Conservation (phyloP, 37 sponge, comb jelly and placozoan genomes). For the Eunapius fragilis region DNA sequence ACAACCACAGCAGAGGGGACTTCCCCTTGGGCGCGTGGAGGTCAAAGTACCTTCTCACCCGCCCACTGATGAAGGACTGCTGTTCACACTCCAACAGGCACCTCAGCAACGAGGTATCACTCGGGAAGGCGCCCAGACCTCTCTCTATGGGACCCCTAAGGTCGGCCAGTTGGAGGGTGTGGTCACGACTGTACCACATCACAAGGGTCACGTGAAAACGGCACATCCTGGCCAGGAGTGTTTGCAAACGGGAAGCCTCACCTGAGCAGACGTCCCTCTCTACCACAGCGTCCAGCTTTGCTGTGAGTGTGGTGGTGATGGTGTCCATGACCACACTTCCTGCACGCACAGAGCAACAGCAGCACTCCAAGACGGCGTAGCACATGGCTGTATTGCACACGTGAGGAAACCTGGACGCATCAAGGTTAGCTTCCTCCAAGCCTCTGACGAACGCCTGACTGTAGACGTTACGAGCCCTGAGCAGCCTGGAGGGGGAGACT, state of each 20-base stretch:
- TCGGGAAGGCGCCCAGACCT: slow-evolving; percentile 58
- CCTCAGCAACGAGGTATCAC: slow-evolving; percentile 36
- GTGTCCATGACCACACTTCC: background rate
- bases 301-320: background rate
- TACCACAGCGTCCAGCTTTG: background rate
- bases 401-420: background rate
- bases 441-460: background rate
- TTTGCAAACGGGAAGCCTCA: background rate
- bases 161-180: slow-evolving; percentile 28
- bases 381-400: background rate
- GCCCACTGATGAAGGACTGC: slow-evolving; percentile 55
- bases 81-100: slow-evolving; percentile 40
- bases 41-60: slow-evolving; percentile 62
- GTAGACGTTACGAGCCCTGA: slow-evolving; percentile 10
- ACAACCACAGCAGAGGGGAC: slow-evolving; percentile 50
- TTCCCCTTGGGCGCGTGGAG: background rate
- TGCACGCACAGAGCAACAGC: background rate
- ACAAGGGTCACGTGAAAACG: slow-evolving; percentile 29
- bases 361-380: background rate
- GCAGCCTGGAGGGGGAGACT: slow-evolving; percentile 15
- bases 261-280: background rate
- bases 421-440: background rate
- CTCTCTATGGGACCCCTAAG: slow-evolving; percentile 24
- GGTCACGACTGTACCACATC: background rate
- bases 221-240: slow-evolving; percentile 18